Evolutionary conservation across 1,140 invertebrate genomes (phyloP), one percentile per base, ranked within the genome.

Genomic region (Zaprionus vittiger): DNA sequence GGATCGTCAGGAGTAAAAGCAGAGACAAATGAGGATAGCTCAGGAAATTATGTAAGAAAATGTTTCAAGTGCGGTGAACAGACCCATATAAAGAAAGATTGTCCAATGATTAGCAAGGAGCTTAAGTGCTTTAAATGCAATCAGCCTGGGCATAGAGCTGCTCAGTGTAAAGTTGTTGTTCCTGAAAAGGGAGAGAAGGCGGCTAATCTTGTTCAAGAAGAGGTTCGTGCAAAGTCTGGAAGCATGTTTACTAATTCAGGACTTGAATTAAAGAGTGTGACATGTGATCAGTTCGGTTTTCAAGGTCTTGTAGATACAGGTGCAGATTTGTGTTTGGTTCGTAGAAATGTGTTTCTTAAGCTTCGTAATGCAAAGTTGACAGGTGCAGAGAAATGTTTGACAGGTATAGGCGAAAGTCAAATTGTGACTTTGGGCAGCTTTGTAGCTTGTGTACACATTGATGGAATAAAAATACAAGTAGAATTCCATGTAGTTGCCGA

Each of bases 401-500:
- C 52, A 20, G 49, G 63, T 22, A 68, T 68, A 11, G 64, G 63
- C 4, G 28, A 75, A 38, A 54, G 49, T 49, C 26, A 54, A 22
- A 66, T 75, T 20, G 6, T 74, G 11, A 66, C 74, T 61, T 66
- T 73, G 11, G 62, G 34, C 3, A 73, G 47, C 15, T 28, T 72
- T 9, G 20, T n/a, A 28, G n/a, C 34, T n/a, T n/a, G 4, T 5
- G 49, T 73, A 5, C 31, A 34, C 1, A 22, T 59, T 9, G 59
- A 74, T 26, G 38, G n/a, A 6, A 73, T 62, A 2, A 47, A 67
- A 28, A 61, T 77, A 38, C 11, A 1, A 12, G 31, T 57, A 7
- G 37, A 73, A n/a, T 77, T 77, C 49, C 74, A 67, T 34, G 26
- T 77, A 0, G 47, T 73, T 34, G 2, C 37, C 11, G 70, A 77